Evolutionary conservation across 2,113 vertebrate species (phyloP), one percentile per base, ranked within the genome.

Genomic region (Paradisaea rubra): DNA sequence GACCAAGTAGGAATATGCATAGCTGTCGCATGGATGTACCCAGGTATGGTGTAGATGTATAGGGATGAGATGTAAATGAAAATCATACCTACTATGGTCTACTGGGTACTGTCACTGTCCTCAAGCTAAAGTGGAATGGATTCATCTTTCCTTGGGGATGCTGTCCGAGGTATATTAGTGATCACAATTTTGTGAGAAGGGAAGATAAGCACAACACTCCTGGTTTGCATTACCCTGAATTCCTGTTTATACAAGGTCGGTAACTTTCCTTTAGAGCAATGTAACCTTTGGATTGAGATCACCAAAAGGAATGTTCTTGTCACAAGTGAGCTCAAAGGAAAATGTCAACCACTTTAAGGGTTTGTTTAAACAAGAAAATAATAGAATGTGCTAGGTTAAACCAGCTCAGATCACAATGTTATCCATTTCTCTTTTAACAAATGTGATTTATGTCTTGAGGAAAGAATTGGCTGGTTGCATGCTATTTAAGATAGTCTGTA

Each of bases 291-390:
- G 33, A 33, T 35, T 78, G 60, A 72, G 44, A 45, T 81, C 65
- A 57, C 30, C 24, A n/a, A 30, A 70, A 37, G 24, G 33, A 87
- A 53, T 49, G 16, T 69, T 85, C 25, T 68, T 49, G 28, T 68
- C 61, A 54, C 28, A 78, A 44, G 61, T 0, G 2, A 88, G 9
- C 49, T 63, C 64, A 30, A 57, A 86, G 33, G 35, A 88, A 86
- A 91, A 88, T 65, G 64, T 57, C 74, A 72, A 1, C 53, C 78
- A 15, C 22, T 59, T 86, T 37, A 63, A 66, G 21, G 31, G 54
- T 76, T 88, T 82, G 54, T 94, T 94, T 96, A 72, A 91, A 82
- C 44, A 89, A 74, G 50, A 35, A 54, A 92, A 94, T 86, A 96
- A 91, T 76, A 45, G 28, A 65, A 61, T 0, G 1, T 22, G 21